A percentile compares a stretch with the other conserved stretches of the same genome.
These are phyloP conservation scores for Drosophila baimaii DNA, from an alignment of 1,140 invertebrate genomes.

Conservation along the genomic window DNA sequence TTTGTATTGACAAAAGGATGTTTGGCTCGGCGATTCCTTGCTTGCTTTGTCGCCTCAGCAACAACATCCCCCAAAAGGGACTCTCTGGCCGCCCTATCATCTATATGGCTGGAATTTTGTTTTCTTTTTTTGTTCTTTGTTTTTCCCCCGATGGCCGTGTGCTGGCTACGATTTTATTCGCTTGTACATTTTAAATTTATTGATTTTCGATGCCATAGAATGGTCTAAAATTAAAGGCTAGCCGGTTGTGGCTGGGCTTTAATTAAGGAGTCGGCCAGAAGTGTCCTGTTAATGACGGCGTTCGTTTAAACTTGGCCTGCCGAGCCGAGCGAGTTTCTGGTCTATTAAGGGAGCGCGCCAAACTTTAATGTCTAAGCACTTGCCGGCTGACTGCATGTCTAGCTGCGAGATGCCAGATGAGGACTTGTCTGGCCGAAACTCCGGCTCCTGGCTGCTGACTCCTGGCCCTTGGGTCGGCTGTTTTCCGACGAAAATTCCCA, in stretches of 20 bases:
- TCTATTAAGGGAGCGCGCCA: constrained; percentile 66
- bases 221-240: constrained; percentile 59
- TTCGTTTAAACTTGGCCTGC: constrained; percentile 69
- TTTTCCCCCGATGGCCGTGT: constrained; percentile 11
- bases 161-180: constrained; percentile 40
- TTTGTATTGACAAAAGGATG: constrained; percentile 81
- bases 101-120: constrained; percentile 62
- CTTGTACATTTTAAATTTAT: constrained; percentile 78
- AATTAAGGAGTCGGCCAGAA: constrained; percentile 48
- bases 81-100: constrained; percentile 43
- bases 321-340: constrained; percentile 55
- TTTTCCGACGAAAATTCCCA: constrained; percentile 61
- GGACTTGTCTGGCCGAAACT: constrained; percentile 53
- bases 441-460: constrained; percentile 10
- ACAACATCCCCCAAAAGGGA: constrained; percentile 55
- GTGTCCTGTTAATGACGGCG: constrained; percentile 65
- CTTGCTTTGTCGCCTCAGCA: constrained; percentile 65
- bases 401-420: constrained; percentile 34
- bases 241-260: constrained; percentile 41
- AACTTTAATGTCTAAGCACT: constrained; percentile 79
- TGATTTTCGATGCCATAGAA: constrained; percentile 68
- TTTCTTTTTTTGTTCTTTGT: constrained; percentile 20
- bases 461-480: constrained; percentile 25
- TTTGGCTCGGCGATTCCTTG: constrained; percentile 78
- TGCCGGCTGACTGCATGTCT: constrained; percentile 57